Percentiles rank a stretch among this genome's conserved stretches.
These are phyloP conservation scores for Sminthurides aquaticus DNA, from an alignment of 2,888 invertebrate genomes.

Conservation along the genomic window DNA sequence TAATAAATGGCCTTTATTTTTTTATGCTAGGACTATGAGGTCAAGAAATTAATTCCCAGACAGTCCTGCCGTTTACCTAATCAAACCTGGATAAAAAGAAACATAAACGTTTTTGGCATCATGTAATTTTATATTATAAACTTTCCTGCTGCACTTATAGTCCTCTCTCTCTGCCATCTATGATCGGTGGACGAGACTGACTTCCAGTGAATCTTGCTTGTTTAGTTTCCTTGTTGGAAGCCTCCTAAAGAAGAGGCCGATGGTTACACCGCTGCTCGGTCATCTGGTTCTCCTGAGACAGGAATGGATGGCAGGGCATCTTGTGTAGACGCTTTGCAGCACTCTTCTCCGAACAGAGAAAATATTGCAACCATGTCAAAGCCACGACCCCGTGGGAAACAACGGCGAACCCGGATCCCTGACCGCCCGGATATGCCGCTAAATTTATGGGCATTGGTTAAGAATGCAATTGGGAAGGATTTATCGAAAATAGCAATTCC, in stretches of 20 bases:
- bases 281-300: no score
- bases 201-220: neutral
- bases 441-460: slow-evolving; percentile 98
- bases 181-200: neutral
- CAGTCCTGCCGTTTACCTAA: no score
- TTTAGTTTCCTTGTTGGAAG: no score
- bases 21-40: no score
- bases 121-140: neutral
- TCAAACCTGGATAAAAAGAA: neutral
- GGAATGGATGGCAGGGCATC: no score
- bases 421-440: slow-evolving; percentile 89
- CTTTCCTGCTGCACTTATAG: no score
- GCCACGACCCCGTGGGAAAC: neutral
- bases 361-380: neutral
- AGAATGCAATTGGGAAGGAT: slow-evolving; percentile 99
- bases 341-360: no score
- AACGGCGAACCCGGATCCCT: slow-evolving; percentile 69
- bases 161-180: no score
- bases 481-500: slow-evolving; percentile 99
- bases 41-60: no score
- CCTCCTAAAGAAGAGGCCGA: no score
- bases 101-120: neutral
- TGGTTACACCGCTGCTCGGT: no score
- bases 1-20: slow-evolving; percentile 57
- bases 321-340: no score